Evolutionary conservation across 2,888 invertebrate species (phyloP).

Genomic region (Morpho achilles): DNA sequence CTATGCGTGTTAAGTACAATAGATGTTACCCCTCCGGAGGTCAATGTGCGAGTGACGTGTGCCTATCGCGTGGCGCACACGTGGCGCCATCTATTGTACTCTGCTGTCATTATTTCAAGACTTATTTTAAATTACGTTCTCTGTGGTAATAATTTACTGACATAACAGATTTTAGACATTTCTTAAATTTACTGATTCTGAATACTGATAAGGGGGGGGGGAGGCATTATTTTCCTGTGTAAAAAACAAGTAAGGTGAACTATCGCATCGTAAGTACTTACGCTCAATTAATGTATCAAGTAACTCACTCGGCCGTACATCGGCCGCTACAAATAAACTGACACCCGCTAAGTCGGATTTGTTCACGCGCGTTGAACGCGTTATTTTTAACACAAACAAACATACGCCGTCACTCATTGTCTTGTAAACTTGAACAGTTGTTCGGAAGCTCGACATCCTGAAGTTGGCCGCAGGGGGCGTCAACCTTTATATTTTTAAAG

Average conservation of each 20-base stretch:
- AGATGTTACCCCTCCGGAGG: constrained; percentile 45
- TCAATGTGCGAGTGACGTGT: constrained; percentile 53
- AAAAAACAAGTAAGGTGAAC: neutral
- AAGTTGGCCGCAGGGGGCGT: constrained; percentile 32
- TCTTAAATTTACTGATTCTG: no score
- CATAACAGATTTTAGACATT: no score
- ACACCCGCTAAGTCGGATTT: constrained; percentile 19
- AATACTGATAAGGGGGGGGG: no score
- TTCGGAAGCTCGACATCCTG: constrained; percentile 73
- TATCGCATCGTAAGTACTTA: neutral
- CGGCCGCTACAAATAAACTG: constrained; percentile 17
- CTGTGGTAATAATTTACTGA: no score
- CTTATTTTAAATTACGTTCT: neutral
- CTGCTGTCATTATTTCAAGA: constrained; percentile 22
- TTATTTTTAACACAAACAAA: constrained; percentile 62
- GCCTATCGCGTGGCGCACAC: constrained; percentile 46
- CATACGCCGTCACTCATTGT: constrained; percentile 56
- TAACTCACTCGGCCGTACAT: constrained; percentile 1
- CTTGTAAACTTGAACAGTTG: constrained; percentile 61
- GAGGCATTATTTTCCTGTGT: neutral
- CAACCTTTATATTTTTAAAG: constrained; percentile 31
- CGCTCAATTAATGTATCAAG: constrained; percentile 5
- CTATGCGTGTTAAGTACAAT: constrained; percentile 44
- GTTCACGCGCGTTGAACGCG: constrained; percentile 30
- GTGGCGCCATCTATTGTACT: constrained; percentile 59